Base-by-base conservation (phyloP, 2,888 invertebrate species). In the Chalcis sispes region DNA sequence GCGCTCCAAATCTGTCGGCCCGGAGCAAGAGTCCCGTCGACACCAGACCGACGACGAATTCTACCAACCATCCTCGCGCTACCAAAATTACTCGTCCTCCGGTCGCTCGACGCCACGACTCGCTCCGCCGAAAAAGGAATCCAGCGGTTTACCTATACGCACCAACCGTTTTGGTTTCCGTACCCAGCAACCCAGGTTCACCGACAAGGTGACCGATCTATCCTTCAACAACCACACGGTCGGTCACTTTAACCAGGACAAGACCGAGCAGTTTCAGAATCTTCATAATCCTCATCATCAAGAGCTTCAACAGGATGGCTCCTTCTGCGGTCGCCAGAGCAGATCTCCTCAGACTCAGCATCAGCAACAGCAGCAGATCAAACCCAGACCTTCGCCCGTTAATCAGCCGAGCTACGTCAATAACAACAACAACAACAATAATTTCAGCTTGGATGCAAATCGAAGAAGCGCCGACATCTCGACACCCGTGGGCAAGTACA, bases 141-240 rank as follows among this genome's bases (percentile, higher is more conserved):
- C 91, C 1, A 90, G 90, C 58, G 92, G 93, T 0, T 89, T 90
- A 74, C 88, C 89, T 0, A 84, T 91, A n/a, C 91, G 93, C 77
- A 91, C 92, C 42, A 94, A 93, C 88, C 93, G 95, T 85, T 95
- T 95, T 89, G 95, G 95, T 82, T 95, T 94, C 90, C 91, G 94
- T 83, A 93, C 93, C 86, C 86, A 91, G 82, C 75, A 69, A 36
- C 88, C 90, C n/a, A 91, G 91, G 81, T 92, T 94, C 85, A 92
- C 93, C 74, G 93, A 93, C 84, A 92, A 92, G 88, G 93, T 94
- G 67, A 91, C 91, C 50, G 94, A 94, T 88, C 89, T 93, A 82
- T 13, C 50, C 20, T 91, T 81, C 86, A 59, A 52, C 52, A 89
- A 0, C 89, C 90, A 72, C 72, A 85, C 83, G 89, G 87, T 73